Base-by-base conservation (phyloP, 2,888 invertebrate genomes). In the Cephus sareptanus region DNA sequence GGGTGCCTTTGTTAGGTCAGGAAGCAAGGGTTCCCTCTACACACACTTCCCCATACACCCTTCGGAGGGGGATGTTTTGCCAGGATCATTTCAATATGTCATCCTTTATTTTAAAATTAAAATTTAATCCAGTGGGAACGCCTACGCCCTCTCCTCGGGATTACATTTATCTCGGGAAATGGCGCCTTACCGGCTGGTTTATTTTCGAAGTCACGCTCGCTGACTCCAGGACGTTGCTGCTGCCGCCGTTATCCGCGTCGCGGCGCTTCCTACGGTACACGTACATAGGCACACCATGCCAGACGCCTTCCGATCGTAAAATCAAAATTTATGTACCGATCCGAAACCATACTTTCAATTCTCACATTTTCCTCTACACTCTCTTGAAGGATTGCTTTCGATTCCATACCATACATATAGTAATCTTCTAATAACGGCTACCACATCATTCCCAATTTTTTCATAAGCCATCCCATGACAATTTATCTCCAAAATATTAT, bases 41-140 rank as follows among this genome's bases (percentile, higher is more conserved):
- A 23, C 9, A 23, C 6, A 9, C 56, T 56, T 56, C 9, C 9
- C 23, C 56, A 23, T 23, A 9, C 56, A 23, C 56, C 79, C 78
- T 79, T 80, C 78, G 82, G 78, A 83, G 83, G 84, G 86, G 81
- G 81, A 86, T 84, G 83, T 86, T 56, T 87, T 86, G 85, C 85
- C 84, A 83, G 84, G 85, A 78, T 85, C 87, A 81, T 90, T 88
- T 85, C 89, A 87, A 90, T 91, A 89, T 89, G 89, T 90, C 88
- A 89, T 90, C 87, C 88, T 89, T 90, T 91, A 88, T 89, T 90
- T 87, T 86, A 85, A 89, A 90, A 91, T 91, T 90, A 90, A 91
- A 91, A 89, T 90, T 91, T 91, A 91, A 91, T 91, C 89, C 88
- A 77, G 79, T 82, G 81, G 80, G 77, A 83, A 83, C 81, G 82